A percentile compares a stretch with the other conserved stretches of the same genome.
Conservation (phyloP, 2,113 vertebrate species). For the Amphiprion percula region DNA sequence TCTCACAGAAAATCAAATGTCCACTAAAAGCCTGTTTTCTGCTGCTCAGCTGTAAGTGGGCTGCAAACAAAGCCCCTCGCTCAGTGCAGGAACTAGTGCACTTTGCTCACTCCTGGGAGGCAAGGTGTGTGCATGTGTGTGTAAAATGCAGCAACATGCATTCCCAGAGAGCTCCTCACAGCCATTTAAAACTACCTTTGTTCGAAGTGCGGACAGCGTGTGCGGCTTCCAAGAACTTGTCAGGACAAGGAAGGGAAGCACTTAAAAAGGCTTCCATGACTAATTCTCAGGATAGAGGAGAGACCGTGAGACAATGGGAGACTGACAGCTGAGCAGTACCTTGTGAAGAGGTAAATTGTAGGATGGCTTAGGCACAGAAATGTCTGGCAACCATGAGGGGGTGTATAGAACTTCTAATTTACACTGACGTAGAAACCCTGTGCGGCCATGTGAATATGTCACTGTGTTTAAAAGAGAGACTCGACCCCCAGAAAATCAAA, state of each 20-base stretch:
- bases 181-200: slow-evolving; percentile 56
- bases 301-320: slow-evolving; percentile 39
- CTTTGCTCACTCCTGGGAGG: slow-evolving; percentile 71
- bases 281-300: slow-evolving; percentile 18
- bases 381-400: background rate
- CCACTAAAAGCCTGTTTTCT: slow-evolving; percentile 67
- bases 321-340: slow-evolving; percentile 28
- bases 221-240: slow-evolving; percentile 49
- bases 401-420: background rate
- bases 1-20: slow-evolving; percentile 56
- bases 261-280: slow-evolving; percentile 11
- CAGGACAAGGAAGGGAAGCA: slow-evolving; percentile 54
- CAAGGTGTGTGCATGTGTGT: slow-evolving; percentile 46
- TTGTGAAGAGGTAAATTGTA: background rate
- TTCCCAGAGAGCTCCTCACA: slow-evolving; percentile 40
- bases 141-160: slow-evolving; percentile 47
- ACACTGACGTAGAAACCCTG: too few species aligned
- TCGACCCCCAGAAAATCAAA: too few species aligned
- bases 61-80: slow-evolving; percentile 62
- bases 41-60: slow-evolving; percentile 56
- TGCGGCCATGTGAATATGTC: too few species aligned
- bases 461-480: too few species aligned
- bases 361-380: slow-evolving; percentile 18
- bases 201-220: slow-evolving; percentile 21
- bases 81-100: slow-evolving; percentile 60